phyloP scores from a whole-genome alignment of 2,888 invertebrate species.

The Congeria kusceri region DNA sequence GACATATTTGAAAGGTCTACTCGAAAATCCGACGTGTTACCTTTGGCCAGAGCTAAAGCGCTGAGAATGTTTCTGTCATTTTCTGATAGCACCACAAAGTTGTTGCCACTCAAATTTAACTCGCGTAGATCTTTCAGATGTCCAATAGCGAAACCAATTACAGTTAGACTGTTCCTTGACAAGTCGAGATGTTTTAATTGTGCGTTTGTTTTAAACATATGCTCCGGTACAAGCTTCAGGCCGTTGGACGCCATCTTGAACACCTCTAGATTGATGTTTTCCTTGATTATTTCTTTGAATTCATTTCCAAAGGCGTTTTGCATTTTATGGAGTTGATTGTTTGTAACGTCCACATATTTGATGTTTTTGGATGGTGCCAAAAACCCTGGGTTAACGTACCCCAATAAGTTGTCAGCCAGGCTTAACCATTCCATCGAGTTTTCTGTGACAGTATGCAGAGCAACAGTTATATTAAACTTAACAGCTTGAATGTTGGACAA shows the following conservation, averaged over 20 bases:
- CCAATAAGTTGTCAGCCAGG: neutral
- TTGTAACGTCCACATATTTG: slow-evolving; percentile 6
- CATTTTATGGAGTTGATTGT: slow-evolving; percentile 21
- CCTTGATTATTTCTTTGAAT: neutral
- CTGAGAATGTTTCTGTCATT: neutral
- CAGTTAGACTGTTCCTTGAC: slow-evolving; percentile 1
- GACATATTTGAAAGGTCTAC: neutral
- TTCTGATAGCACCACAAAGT: neutral
- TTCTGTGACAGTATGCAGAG: neutral
- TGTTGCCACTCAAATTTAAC: slow-evolving; percentile 10
- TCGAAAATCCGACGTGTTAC: neutral
- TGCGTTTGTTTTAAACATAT: slow-evolving; percentile 1
- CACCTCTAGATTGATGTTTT: neutral
- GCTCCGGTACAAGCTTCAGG: neutral
- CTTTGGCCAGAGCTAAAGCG: neutral
- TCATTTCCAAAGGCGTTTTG: neutral
- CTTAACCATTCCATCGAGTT: neutral
- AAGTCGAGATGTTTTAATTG: neutral
- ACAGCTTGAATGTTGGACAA: neutral
- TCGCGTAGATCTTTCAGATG: slow-evolving; percentile 4
- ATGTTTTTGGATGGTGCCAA: slow-evolving; percentile 3
- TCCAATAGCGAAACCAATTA: neutral
- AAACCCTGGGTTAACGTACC: neutral
- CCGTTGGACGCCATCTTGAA: slow-evolving; percentile 5
- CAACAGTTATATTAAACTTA: slow-evolving; percentile 9